Percentiles rank a stretch among this genome's conserved stretches.
phyloP scores from a whole-genome alignment of 2,113 vertebrate species.

The Alligator mississippiensis region DNA sequence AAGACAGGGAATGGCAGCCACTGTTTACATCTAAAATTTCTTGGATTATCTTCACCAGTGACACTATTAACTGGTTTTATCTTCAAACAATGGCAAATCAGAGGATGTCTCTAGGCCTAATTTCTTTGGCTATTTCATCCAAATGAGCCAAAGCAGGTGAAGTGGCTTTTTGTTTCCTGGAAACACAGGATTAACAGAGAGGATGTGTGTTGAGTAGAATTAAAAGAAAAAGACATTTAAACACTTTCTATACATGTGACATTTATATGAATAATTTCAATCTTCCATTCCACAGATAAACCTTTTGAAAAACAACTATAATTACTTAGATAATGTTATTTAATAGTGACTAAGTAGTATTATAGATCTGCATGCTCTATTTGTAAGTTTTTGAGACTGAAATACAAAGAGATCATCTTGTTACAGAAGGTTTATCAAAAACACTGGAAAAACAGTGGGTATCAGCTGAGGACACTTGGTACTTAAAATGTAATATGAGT shows the following conservation, averaged over 20 bases:
- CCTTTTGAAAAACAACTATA: background rate
- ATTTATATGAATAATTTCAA: background rate
- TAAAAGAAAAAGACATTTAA: conserved; percentile 10
- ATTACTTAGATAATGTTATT: background rate
- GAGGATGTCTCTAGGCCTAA: conserved; percentile 5
- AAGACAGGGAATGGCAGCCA: background rate
- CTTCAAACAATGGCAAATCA: conserved; percentile 42
- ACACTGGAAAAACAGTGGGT: background rate
- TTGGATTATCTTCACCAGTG: conserved; percentile 41
- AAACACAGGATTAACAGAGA: conserved; percentile 4
- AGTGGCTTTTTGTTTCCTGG: conserved; percentile 44
- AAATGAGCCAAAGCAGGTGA: conserved; percentile 9
- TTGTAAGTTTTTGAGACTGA: background rate
- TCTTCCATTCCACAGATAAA: background rate
- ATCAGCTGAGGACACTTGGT: background rate
- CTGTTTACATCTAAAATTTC: conserved; percentile 47
- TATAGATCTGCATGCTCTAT: background rate
- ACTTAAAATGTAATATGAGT: background rate
- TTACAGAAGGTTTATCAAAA: background rate
- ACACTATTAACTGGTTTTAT: conserved; percentile 25
- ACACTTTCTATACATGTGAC: background rate
- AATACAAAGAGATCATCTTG: background rate
- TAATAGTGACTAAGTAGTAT: background rate
- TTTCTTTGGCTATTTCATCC: conserved; percentile 44
- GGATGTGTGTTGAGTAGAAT: background rate